Conservation (phyloP, 2,888 invertebrate species). For the Drepana falcataria region DNA sequence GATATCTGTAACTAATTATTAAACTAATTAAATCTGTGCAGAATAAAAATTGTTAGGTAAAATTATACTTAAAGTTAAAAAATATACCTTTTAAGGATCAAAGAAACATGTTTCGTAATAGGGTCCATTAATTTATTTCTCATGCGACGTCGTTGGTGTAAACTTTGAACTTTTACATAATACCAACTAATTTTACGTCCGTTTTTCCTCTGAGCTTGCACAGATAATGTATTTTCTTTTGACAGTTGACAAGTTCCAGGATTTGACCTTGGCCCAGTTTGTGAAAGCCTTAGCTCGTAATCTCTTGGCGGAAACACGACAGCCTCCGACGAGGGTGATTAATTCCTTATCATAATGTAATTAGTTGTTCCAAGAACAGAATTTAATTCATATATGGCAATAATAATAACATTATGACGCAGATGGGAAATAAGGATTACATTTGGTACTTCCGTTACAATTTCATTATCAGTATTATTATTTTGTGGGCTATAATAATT, state of each 20-base stretch:
- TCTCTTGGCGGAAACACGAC: slow-evolving; percentile 1
- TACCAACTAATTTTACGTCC: not conserved
- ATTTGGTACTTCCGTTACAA: not conserved
- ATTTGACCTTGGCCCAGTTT: slow-evolving; percentile 1
- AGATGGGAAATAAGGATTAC: not conserved
- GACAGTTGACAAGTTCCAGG: slow-evolving; percentile 1
- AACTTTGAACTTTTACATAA: not conserved
- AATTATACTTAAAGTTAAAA: too few species aligned
- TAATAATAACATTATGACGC: not conserved
- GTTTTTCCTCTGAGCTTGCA: not conserved
- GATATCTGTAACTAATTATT: too few species aligned
- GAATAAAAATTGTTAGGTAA: too few species aligned
- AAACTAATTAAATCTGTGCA: too few species aligned
- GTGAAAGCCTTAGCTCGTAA: slow-evolving; percentile 2
- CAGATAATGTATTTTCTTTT: not conserved
- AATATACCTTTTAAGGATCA: not conserved
- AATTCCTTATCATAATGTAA: slow-evolving; percentile 1
- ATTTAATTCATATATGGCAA: not conserved
- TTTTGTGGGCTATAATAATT: too few species aligned
- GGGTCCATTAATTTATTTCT: not conserved
- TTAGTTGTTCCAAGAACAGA: not conserved
- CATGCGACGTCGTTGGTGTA: not conserved
- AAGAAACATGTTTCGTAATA: not conserved
- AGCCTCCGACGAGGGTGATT: slow-evolving; percentile 1
- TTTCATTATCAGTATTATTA: not conserved